Evolutionary conservation across 2,797 vertebrate species (phyloP), one percentile per base, ranked within the genome.

Genomic region (Tapera naevia): DNA sequence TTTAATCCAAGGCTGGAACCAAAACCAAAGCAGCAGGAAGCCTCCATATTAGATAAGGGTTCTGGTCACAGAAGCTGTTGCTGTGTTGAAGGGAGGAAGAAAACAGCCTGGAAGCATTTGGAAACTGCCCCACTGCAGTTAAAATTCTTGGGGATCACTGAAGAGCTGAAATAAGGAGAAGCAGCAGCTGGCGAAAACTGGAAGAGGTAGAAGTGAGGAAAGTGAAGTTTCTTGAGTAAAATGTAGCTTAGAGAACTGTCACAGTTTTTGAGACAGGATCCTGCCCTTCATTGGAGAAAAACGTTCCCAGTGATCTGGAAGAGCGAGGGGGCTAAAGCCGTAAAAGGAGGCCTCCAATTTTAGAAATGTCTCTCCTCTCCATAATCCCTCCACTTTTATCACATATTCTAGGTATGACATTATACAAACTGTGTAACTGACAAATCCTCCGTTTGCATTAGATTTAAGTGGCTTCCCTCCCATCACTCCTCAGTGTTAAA

Each of bases 381-480:
- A 73, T 93, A 94, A 96, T 96, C 89, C 79, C 73, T 97, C 72
- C 43, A 25, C 85, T 97, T 94, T 88, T 96, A 78, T 90, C 92
- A 91, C 78, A 71, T 94, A 95, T 96, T 80, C 92, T 93, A 90
- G 45, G 58, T 96, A 95, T 96, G 94, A 92, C 88, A 95, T 93
- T 69, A 85, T 73, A 89, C 22, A 50, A 96, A 82, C 91, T 91
- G 30, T 15, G 24, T 91, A 96, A 94, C 91, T 95, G 96, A 97
- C 96, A 98, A 97, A 97, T 96, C 95, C 95, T 95, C 93, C 56
- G 12, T 96, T 97, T 94, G 87, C 93, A 56, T 96, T 96, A 89
- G 92, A 87, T 96, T 94, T 96, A 97, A 97, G 96, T 95, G 96
- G 81, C 94, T 97, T 94, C 84, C 86, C 89, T 93, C 79, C 92